A percentile compares a stretch with the other conserved stretches of the same genome.
Conservation (phyloP, 2,888 invertebrate genomes). For the Ormyrus nitidulus region DNA sequence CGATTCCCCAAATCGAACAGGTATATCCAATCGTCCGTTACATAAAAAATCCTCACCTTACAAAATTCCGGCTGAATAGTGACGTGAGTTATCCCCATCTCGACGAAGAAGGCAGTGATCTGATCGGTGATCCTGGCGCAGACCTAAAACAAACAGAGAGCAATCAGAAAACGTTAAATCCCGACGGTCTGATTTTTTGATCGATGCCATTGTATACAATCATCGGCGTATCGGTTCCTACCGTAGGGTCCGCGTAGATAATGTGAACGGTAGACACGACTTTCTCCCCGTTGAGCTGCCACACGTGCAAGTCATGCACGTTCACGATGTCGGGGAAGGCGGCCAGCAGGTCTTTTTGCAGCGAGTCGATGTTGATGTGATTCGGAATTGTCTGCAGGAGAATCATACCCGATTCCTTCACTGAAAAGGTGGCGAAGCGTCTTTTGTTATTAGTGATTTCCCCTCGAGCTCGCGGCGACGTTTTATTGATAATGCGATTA, state of each 20-base stretch:
- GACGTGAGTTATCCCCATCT: slow-evolving; percentile 88
- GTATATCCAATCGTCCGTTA: too few relatives aligned
- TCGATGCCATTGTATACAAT: not conserved
- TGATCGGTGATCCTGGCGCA: slow-evolving; percentile 79
- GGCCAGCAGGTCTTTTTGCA: slow-evolving; percentile 80
- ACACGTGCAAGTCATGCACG: slow-evolving; percentile 92
- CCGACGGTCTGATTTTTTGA: not conserved
- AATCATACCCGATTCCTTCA: slow-evolving; percentile 92
- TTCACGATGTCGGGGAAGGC: slow-evolving; percentile 84
- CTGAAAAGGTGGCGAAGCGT: slow-evolving; percentile 75
- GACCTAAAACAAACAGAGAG: slow-evolving; percentile 70
- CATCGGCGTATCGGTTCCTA: not conserved
- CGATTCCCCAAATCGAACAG: too few relatives aligned
- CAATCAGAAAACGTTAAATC: not conserved
- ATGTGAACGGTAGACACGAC: slow-evolving; percentile 91
- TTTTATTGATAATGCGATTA: not conserved
- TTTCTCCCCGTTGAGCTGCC: slow-evolving; percentile 88
- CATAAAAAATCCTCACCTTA: slow-evolving; percentile 61
- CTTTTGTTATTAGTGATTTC: not conserved
- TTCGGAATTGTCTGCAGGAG: slow-evolving; percentile 94
- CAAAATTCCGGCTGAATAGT: slow-evolving; percentile 92
- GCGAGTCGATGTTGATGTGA: slow-evolving; percentile 86
- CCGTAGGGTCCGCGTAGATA: slow-evolving; percentile 80
- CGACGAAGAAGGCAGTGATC: slow-evolving; percentile 85
- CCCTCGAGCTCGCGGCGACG: not conserved